Conservation (phyloP, 2,113 vertebrate genomes). For the Eulacestoma nigropectus region DNA sequence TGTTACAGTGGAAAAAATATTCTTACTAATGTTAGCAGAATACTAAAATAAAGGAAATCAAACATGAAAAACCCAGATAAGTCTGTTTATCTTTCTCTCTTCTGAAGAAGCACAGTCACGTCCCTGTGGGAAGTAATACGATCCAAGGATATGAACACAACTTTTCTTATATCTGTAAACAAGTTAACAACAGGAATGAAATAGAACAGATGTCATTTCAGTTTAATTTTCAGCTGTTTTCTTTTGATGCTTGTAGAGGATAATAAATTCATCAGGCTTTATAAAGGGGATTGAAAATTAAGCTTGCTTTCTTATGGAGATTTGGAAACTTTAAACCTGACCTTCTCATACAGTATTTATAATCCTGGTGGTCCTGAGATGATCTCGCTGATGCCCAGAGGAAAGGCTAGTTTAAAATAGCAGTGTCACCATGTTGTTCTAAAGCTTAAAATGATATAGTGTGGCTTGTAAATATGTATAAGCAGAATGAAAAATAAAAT, state of each 20-base stretch:
- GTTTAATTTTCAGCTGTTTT: slow-evolving; percentile 42
- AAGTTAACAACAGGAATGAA: slow-evolving; percentile 14
- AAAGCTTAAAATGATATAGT: neutral
- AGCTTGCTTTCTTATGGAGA: slow-evolving; percentile 61
- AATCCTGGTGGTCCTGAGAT: slow-evolving; percentile 63
- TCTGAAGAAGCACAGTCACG: neutral
- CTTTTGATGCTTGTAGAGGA: slow-evolving; percentile 20
- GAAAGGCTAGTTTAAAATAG: slow-evolving; percentile 69
- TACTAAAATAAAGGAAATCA: neutral
- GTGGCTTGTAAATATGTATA: neutral
- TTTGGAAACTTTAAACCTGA: slow-evolving; percentile 73
- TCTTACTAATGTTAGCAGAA: neutral
- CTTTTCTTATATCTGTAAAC: slow-evolving; percentile 48
- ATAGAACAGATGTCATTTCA: slow-evolving; percentile 3
- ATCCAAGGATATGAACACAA: neutral
- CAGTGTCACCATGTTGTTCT: slow-evolving; percentile 26
- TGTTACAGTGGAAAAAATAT: neutral
- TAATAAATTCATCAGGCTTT: slow-evolving; percentile 44
- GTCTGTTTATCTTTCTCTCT: neutral
- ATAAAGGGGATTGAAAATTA: slow-evolving; percentile 34
- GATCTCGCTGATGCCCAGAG: slow-evolving; percentile 44
- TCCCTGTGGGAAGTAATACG: slow-evolving; percentile 1
- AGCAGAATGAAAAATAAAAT: neutral
- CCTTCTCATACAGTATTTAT: slow-evolving; percentile 74
- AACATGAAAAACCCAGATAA: neutral